A percentile compares a stretch with the other conserved stretches of the same genome.
Evolutionary conservation across 1,140 invertebrate species (phyloP).

Genomic region (Tribolium madens): DNA sequence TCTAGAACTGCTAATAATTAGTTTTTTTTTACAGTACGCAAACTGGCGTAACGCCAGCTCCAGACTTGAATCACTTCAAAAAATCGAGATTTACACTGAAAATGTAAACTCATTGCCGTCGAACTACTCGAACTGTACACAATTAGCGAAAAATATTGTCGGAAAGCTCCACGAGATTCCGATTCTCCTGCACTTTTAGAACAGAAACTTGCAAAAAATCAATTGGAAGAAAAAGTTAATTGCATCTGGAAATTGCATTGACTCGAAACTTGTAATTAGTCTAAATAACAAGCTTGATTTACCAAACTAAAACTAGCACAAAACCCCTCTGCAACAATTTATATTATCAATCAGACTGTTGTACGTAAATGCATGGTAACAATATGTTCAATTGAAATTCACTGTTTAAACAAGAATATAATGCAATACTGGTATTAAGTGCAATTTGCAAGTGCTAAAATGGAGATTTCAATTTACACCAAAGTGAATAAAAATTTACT

Average conservation of each 20-base stretch:
- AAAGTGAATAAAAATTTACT: background rate
- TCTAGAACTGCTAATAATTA: background rate
- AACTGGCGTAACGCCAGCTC: background rate
- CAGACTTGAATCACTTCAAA: background rate
- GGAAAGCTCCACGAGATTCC: background rate
- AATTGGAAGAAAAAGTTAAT: conserved; percentile 2
- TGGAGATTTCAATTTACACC: conserved; percentile 4
- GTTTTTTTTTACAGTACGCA: background rate
- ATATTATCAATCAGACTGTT: conserved; percentile 2
- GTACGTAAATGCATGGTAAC: background rate
- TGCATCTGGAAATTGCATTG: background rate
- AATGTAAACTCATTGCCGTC: background rate
- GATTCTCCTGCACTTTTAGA: background rate
- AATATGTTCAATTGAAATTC: conserved; percentile 9
- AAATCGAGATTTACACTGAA: background rate
- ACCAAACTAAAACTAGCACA: background rate
- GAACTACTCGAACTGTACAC: background rate
- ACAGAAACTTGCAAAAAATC: background rate
- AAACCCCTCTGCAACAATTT: background rate
- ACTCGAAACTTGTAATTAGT: conserved; percentile 19
- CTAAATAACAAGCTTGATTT: background rate
- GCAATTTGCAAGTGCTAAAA: conserved; percentile 22
- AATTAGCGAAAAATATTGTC: background rate
- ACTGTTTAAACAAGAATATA: conserved; percentile 5
- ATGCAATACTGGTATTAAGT: background rate